These are phyloP conservation scores for Mesoligia furuncula DNA, from an alignment of 2,888 invertebrate genomes.

Conservation along the genomic window DNA sequence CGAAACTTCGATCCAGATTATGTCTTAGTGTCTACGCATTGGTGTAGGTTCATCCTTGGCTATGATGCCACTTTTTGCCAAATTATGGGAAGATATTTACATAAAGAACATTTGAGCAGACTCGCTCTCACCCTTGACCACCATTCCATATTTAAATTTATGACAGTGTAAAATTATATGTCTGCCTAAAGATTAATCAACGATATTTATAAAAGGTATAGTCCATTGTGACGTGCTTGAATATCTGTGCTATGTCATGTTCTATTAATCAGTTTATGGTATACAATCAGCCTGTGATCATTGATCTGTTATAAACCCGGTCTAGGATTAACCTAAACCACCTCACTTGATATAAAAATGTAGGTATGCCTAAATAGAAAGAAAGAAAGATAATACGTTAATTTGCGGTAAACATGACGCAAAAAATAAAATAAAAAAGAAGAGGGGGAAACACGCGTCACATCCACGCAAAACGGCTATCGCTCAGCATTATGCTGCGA, in stretches of 20 bases:
- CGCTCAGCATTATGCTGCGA: no score
- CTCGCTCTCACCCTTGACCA: background rate
- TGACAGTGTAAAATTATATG: slow-evolving; percentile 13
- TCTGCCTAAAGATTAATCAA: slow-evolving; percentile 32
- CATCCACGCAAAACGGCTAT: no score
- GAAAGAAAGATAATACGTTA: no score
- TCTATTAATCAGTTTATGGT: slow-evolving; percentile 22
- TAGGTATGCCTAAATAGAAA: background rate
- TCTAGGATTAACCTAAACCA: background rate
- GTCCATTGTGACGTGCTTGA: slow-evolving; percentile 1
- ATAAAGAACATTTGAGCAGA: background rate
- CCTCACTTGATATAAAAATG: background rate
- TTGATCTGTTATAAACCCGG: background rate
- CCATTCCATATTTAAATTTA: slow-evolving; percentile 1
- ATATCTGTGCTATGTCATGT: slow-evolving; percentile 29
- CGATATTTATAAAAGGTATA: slow-evolving; percentile 17
- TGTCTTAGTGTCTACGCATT: background rate
- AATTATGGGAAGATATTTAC: background rate
- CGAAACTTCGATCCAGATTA: no score
- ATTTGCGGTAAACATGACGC: no score
- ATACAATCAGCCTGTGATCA: background rate
- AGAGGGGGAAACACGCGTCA: no score
- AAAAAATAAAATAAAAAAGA: no score
- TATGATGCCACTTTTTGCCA: background rate
- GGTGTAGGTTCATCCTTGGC: background rate